Conservation (phyloP, 2,888 invertebrate genomes). For the Lamellibrachia columna region DNA sequence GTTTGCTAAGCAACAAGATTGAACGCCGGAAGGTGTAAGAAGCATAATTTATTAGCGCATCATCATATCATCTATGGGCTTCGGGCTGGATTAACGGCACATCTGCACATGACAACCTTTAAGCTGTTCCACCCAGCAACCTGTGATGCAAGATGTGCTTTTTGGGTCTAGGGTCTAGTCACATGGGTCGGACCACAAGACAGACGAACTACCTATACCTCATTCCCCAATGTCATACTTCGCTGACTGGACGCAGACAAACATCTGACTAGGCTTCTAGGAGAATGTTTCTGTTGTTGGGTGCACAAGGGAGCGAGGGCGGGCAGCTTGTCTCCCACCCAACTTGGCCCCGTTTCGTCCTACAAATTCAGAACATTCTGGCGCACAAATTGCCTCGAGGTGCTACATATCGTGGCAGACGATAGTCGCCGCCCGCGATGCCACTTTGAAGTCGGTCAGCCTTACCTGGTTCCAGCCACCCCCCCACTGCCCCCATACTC, state of each 20-base stretch:
- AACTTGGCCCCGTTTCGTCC: background rate
- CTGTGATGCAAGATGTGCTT: background rate
- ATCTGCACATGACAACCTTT: background rate
- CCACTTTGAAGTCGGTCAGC: background rate
- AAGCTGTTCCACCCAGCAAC: background rate
- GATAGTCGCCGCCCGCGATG: background rate
- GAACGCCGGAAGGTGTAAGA: background rate
- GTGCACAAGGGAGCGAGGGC: background rate
- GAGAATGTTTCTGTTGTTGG: background rate
- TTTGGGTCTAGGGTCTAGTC: conserved; percentile 6
- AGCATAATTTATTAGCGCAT: background rate
- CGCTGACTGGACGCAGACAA: background rate
- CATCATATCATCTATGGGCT: background rate
- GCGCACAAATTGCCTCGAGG: background rate
- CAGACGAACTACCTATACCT: background rate
- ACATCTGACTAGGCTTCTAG: background rate
- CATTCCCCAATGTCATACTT: background rate
- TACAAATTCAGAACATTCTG: background rate
- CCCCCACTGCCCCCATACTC: background rate
- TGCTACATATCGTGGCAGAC: background rate
- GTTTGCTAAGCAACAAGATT: background rate
- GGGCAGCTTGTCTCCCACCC: background rate
- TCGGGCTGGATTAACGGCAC: background rate
- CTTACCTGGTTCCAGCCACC: background rate
- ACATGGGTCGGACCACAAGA: background rate